phyloP scores from a whole-genome alignment of 1,140 invertebrate species.

The Saxidomus purpurata region DNA sequence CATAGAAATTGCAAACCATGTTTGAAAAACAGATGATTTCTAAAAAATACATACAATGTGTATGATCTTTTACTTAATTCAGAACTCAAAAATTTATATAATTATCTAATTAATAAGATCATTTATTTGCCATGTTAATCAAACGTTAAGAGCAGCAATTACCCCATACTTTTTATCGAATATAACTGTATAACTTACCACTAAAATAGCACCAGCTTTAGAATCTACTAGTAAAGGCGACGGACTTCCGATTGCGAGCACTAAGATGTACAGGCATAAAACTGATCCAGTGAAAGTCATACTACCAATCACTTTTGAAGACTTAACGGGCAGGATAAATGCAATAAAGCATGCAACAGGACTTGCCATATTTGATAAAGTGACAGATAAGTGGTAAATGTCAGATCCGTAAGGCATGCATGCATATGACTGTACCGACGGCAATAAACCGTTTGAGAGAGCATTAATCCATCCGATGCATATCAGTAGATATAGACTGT shows the following conservation, averaged over 20 bases:
- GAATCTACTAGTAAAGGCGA: constrained; percentile 90
- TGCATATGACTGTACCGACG: constrained; percentile 95
- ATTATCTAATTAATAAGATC: too few species aligned
- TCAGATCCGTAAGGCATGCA: constrained; percentile 94
- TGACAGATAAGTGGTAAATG: constrained; percentile 94
- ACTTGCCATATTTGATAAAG: constrained; percentile 93
- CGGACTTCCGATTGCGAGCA: constrained; percentile 92
- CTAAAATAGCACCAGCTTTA: constrained; percentile 89
- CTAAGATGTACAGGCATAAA: constrained; percentile 90
- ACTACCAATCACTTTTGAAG: constrained; percentile 88
- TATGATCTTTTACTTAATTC: too few species aligned
- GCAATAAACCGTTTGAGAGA: constrained; percentile 90
- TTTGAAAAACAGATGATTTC: too few species aligned
- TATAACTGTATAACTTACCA: too few species aligned
- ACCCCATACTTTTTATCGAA: too few species aligned
- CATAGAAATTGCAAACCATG: too few species aligned
- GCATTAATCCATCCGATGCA: constrained; percentile 81
- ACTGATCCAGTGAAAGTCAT: constrained; percentile 88
- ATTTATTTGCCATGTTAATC: too few species aligned
- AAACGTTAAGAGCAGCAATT: too few species aligned
- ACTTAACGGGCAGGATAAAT: constrained; percentile 90
- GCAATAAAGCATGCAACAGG: constrained; percentile 93
- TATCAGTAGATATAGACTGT: constrained; percentile 73
- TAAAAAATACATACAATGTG: too few species aligned
- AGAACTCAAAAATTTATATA: too few species aligned